phyloP scores from a whole-genome alignment of 2,797 vertebrate genomes.

The Pantherophis alleghaniensis region DNA sequence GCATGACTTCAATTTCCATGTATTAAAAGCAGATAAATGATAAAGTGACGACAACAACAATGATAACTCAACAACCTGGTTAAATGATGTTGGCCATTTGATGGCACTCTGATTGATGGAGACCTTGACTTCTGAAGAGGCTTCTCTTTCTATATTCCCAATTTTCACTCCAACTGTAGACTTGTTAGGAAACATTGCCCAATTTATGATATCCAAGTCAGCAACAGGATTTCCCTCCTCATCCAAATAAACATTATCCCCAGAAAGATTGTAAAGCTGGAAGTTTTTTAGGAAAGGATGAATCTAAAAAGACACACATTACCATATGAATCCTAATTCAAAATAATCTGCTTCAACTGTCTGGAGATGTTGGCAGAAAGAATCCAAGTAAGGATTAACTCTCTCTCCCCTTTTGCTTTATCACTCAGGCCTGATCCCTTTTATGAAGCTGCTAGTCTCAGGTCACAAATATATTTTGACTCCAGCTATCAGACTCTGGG shows the following conservation, averaged over 20 bases:
- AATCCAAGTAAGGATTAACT: not conserved
- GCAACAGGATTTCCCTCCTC: not conserved
- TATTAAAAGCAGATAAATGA: not conserved
- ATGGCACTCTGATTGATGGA: not conserved
- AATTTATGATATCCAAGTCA: not conserved
- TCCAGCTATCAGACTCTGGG: not conserved
- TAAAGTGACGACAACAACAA: not conserved
- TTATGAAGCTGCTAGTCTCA: not conserved
- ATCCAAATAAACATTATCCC: not conserved
- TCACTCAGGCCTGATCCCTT: not conserved
- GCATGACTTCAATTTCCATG: not conserved
- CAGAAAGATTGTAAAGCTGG: not conserved
- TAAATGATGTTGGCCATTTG: not conserved
- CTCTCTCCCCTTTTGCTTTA: not conserved
- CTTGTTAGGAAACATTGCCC: not conserved
- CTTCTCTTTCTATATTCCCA: not conserved
- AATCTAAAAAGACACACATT: not conserved
- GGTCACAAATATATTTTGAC: not conserved
- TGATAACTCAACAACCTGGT: not conserved
- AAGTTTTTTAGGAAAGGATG: not conserved
- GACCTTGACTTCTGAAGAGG: not conserved
- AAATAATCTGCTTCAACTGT: not conserved
- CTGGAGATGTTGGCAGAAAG: not conserved
- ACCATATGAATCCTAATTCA: not conserved
- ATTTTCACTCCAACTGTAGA: not conserved